phyloP scores from a whole-genome alignment of 2,888 invertebrate genomes.

The Notocelia uddmanniana region DNA sequence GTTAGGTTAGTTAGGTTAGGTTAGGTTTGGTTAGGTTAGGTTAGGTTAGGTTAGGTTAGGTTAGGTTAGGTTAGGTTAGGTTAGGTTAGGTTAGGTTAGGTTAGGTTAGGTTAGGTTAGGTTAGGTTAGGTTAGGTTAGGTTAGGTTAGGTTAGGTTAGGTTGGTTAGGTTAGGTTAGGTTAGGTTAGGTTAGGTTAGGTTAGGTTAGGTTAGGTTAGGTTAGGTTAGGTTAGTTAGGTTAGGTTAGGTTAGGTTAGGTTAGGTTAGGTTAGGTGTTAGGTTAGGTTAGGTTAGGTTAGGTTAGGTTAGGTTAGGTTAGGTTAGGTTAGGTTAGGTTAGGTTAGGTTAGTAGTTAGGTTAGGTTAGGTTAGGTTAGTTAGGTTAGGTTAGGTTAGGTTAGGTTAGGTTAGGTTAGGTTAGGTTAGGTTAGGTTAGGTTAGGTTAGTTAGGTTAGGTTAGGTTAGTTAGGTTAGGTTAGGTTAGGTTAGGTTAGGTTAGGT shows the following conservation, averaged over 20 bases:
- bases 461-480: background rate
- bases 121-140: conserved; percentile 2
- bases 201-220: conserved; percentile 13
- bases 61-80: conserved; percentile 6
- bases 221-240: background rate
- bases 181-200: background rate
- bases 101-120: conserved; percentile 12
- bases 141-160: background rate
- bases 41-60: background rate
- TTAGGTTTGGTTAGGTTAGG: background rate
- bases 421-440: conserved; percentile 13
- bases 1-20: conserved; percentile 5
- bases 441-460: conserved; percentile 10
- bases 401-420: background rate
- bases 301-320: conserved; percentile 12
- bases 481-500: background rate
- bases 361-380: background rate
- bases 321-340: conserved; percentile 9
- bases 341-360: conserved; percentile 2
- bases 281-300: conserved; percentile 12
- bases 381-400: background rate
- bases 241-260: conserved; percentile 12
- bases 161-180: background rate
- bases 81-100: conserved; percentile 7
- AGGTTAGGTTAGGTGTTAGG: conserved; percentile 7